Conservation (phyloP, 2,888 invertebrate species). For the Sycophila texana region DNA sequence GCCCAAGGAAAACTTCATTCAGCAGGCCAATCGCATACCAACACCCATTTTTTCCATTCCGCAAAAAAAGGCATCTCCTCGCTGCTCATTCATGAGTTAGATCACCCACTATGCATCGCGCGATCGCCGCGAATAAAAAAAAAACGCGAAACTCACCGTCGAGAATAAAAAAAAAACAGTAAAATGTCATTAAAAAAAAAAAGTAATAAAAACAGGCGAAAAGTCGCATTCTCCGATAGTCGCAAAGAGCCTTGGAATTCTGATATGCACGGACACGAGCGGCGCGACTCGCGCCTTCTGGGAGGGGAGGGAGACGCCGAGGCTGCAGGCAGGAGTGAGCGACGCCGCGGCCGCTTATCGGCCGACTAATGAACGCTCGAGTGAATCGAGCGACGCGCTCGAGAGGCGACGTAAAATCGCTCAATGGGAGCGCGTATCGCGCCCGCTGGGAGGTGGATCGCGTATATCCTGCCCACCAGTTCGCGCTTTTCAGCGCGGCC, state of each 20-base stretch:
- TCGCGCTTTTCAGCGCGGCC: neutral
- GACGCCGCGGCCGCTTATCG: constrained; percentile 29
- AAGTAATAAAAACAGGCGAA: neutral
- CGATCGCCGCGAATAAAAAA: neutral
- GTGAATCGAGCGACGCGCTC: constrained; percentile 18
- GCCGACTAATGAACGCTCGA: constrained; percentile 43
- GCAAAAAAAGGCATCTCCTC: no score
- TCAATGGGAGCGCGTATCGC: constrained; percentile 26
- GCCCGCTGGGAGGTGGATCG: constrained; percentile 35
- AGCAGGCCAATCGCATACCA: no score
- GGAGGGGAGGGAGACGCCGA: neutral
- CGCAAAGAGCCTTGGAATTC: constrained; percentile 36
- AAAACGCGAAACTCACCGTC: neutral
- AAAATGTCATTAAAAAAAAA: neutral
- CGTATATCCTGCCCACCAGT: constrained; percentile 33
- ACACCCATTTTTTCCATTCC: no score
- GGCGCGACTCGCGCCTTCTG: neutral
- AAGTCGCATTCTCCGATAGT: constrained; percentile 6
- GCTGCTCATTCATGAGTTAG: neutral
- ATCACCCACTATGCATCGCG: neutral
- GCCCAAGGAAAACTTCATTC: no score
- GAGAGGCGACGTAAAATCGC: constrained; percentile 18
- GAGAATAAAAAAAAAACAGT: no score
- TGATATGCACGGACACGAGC: neutral
- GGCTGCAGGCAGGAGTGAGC: neutral